phyloP scores from a whole-genome alignment of 2,797 vertebrate genomes.

The Pterois miles region DNA sequence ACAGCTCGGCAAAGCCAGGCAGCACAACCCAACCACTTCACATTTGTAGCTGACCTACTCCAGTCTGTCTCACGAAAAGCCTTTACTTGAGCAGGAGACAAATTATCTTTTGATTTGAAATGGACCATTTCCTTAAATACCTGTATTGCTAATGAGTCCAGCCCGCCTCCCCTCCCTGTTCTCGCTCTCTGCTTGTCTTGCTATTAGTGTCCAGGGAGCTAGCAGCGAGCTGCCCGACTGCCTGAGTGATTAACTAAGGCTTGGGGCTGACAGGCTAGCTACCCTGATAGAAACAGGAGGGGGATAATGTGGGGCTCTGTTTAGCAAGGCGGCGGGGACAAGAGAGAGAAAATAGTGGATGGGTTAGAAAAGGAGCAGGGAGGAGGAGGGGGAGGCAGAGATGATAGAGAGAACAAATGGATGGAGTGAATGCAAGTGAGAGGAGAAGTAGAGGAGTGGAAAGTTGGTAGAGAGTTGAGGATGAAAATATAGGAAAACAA shows the following conservation, averaged over 20 bases:
- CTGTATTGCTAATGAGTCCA: slow-evolving; percentile 83
- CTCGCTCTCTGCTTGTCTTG: slow-evolving; percentile 77
- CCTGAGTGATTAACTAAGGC: slow-evolving; percentile 89
- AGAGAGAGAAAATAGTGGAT: slow-evolving; percentile 58
- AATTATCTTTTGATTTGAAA: slow-evolving; percentile 86
- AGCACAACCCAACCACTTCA: slow-evolving; percentile 43
- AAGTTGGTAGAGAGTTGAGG: slow-evolving; percentile 3
- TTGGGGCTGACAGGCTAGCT: slow-evolving; percentile 84
- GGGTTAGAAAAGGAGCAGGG: slow-evolving; percentile 48
- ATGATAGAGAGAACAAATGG: slow-evolving; percentile 63
- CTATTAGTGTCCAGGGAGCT: slow-evolving; percentile 82
- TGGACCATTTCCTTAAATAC: slow-evolving; percentile 87
- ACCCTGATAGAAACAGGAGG: slow-evolving; percentile 73
- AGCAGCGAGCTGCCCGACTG: slow-evolving; percentile 68
- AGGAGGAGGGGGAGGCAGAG: slow-evolving; percentile 16
- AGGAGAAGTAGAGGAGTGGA: background rate
- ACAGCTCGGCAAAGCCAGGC: slow-evolving; percentile 45
- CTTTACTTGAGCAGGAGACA: slow-evolving; percentile 72
- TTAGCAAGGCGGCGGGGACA: slow-evolving; percentile 66
- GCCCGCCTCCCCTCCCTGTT: slow-evolving; percentile 55
- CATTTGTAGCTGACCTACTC: slow-evolving; percentile 54
- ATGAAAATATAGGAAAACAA: background rate
- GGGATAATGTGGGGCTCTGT: slow-evolving; percentile 65
- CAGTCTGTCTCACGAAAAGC: slow-evolving; percentile 44
- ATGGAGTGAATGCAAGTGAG: slow-evolving; percentile 32